Conservation (phyloP, 2,113 vertebrate genomes). For the Zosterops lateralis region DNA sequence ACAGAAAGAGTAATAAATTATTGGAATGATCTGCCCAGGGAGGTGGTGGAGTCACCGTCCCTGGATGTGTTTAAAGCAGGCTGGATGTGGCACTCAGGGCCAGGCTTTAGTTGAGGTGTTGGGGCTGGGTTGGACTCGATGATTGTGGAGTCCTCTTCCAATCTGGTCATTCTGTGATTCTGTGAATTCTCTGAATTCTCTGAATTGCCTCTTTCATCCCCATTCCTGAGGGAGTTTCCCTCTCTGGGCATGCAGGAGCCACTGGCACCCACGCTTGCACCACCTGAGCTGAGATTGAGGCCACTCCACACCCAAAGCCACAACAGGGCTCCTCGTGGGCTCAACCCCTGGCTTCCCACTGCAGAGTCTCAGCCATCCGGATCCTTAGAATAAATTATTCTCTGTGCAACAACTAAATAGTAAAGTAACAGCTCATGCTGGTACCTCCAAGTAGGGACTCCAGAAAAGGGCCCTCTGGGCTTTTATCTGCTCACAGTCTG, state of each 20-base stretch:
- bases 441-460: fast-evolving
- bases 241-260: background rate
- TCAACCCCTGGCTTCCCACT: background rate
- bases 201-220: background rate
- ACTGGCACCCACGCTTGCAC: too few species aligned
- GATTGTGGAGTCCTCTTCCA: too few species aligned
- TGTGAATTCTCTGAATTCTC: too few species aligned
- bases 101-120: too few species aligned
- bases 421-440: background rate
- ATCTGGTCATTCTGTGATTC: too few species aligned
- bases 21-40: too few species aligned
- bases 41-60: too few species aligned
- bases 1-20: too few species aligned
- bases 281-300: fast-evolving
- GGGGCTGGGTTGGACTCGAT: too few species aligned
- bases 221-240: background rate
- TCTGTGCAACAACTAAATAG: background rate
- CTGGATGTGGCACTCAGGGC: too few species aligned
- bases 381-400: background rate
- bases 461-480: fast-evolving
- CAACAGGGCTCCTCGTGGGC: too few species aligned
- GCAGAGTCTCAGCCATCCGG: background rate
- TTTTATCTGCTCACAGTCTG: background rate
- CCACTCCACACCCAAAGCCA: background rate
- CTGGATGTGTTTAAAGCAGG: too few species aligned